Percentiles rank a stretch among this genome's conserved stretches.
Evolutionary conservation across 1,140 invertebrate species (phyloP).

Genomic region (Lasioglossum baleicum): DNA sequence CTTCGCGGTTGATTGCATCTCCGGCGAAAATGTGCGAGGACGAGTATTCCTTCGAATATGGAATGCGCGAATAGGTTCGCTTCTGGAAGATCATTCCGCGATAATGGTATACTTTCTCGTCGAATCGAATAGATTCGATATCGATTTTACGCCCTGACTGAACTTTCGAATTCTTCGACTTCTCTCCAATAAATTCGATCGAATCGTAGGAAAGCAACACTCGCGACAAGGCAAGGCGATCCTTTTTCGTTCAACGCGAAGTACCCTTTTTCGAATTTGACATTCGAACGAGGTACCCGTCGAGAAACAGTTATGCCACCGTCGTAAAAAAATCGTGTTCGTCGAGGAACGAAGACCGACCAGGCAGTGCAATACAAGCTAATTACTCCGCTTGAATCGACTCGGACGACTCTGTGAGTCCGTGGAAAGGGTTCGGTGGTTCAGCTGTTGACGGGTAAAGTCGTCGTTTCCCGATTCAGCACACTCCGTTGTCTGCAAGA

Average conservation of each 20-base stretch:
- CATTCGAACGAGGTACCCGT: too few relatives aligned
- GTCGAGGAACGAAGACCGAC: not conserved
- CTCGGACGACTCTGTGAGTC: not conserved
- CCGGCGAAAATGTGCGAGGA: not conserved
- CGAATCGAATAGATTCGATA: too few relatives aligned
- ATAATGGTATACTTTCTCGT: too few relatives aligned
- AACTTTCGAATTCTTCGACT: too few relatives aligned
- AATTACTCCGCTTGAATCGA: not conserved
- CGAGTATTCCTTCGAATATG: not conserved
- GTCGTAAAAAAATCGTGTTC: not conserved
- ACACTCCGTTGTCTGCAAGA: not conserved
- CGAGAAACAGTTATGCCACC: too few relatives aligned
- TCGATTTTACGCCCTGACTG: too few relatives aligned
- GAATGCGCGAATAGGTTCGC: not conserved
- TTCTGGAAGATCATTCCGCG: too few relatives aligned
- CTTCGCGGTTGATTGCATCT: constrained; percentile 17
- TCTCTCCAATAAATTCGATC: too few relatives aligned
- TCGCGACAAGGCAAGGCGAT: too few relatives aligned
- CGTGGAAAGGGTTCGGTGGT: not conserved
- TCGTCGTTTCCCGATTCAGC: not conserved
- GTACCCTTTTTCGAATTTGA: too few relatives aligned
- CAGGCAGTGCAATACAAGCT: not conserved
- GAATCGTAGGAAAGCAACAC: too few relatives aligned
- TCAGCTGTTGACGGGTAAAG: not conserved
- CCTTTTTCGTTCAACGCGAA: too few relatives aligned